Evolutionary conservation across 2,797 vertebrate species (phyloP), one percentile per base, ranked within the genome.

Genomic region (Delichon dasypus): DNA sequence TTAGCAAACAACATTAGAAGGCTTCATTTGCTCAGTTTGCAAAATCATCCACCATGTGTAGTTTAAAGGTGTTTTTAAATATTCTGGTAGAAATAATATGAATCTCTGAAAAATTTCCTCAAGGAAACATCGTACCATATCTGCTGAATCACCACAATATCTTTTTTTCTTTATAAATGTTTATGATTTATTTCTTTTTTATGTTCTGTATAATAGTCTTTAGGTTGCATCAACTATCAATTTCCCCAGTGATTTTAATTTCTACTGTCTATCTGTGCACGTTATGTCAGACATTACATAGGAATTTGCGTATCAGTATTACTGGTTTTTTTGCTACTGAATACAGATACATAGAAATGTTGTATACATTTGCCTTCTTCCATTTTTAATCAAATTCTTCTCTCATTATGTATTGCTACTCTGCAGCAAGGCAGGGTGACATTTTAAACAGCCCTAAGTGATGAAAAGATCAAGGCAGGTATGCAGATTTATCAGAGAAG

Each of bases 1-100:
- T 97, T 97, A 93, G 58, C 73, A 97, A 97, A 96, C 77, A 23
- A 94, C 96, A 96, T 96, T 66, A 96, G 74, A 78, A 91, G 51
- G 89, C 89, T 95, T 94, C n/a, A 94, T 96, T 97, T 94, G 16
- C 11, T 95, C 77, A 65, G 32, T 94, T 64, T 96, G 91, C 54
- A 97, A 96, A 97, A 95, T 95, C 83, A 95, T 54, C 73, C 92
- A 70, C 60, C 60, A 53, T 62, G 75, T 66, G 48, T 78, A 50
- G 30, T 86, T 96, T 95, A 96, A 95, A 96, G 34, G 92, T 70
- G 26, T 51, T 79, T 86, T 97, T 83, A 95, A 96, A 82, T 93
- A 94, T 94, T 97, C 94, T 94, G 42, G 14, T 85, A 85, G 61
- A 94, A 81, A 91, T 50, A 75, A 65, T 83, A 94, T 83, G 89